Percentiles rank a stretch among this genome's conserved stretches.
Evolutionary conservation across 2,113 vertebrate species (phyloP).

Genomic region (Malurus elegans): DNA sequence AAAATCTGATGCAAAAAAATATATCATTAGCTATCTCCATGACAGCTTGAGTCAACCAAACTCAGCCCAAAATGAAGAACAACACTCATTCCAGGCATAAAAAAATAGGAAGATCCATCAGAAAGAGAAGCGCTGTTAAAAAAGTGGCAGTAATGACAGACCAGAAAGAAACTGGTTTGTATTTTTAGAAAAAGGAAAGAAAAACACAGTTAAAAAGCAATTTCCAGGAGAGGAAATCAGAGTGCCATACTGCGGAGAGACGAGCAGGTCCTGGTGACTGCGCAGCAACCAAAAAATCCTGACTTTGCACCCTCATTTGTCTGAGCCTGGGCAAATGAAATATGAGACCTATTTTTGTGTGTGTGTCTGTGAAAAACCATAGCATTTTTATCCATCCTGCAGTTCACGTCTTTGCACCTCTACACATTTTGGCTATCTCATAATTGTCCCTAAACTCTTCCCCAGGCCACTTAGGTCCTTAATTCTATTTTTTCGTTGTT

Average conservation of each 20-base stretch:
- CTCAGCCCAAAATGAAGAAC: neutral
- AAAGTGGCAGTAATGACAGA: conserved; percentile 45
- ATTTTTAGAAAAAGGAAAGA: conserved; percentile 53
- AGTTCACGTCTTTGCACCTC: neutral
- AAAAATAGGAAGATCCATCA: conserved; percentile 46
- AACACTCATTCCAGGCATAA: conserved; percentile 12
- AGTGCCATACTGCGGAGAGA: neutral
- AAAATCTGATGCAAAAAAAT: conserved; percentile 42
- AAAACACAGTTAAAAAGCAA: conserved; percentile 24
- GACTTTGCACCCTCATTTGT: neutral
- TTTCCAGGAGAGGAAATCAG: conserved; percentile 32
- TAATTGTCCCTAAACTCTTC: neutral
- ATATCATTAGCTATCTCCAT: conserved; percentile 34
- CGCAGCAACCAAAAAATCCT: neutral
- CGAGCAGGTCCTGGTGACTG: neutral
- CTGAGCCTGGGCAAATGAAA: neutral
- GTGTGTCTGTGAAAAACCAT: neutral
- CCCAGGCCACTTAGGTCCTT: neutral
- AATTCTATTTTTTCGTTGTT: no score
- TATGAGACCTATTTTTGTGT: neutral
- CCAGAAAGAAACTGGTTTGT: conserved; percentile 10
- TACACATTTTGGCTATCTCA: neutral
- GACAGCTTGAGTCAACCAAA: conserved; percentile 45
- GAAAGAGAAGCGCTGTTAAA: conserved; percentile 40
- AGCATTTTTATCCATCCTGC: neutral